phyloP scores from a whole-genome alignment of 2,113 vertebrate species.

The Spheniscus mendiculus region DNA sequence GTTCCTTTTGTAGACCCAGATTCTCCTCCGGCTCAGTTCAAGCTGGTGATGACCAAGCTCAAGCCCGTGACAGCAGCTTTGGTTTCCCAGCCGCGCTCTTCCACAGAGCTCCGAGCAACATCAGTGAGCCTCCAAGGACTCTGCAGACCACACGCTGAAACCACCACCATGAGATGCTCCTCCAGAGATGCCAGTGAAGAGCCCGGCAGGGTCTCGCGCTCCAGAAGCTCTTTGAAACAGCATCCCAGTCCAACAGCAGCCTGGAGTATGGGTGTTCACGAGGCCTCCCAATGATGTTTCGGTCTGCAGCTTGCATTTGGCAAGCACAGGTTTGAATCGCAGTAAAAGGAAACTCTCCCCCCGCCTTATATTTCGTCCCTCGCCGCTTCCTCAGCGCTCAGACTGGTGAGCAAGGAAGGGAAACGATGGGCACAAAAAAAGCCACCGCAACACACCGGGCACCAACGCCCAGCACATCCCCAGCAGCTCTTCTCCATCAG shows the following conservation, averaged over 20 bases:
- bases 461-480: background rate
- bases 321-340: background rate
- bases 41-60: background rate
- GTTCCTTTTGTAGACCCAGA: background rate
- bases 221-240: background rate
- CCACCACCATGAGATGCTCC: background rate
- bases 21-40: background rate
- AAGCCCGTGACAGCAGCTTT: background rate
- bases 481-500: background rate
- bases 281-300: rapidly evolving
- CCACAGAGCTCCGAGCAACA: background rate
- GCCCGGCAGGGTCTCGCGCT: rapidly evolving
- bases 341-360: background rate
- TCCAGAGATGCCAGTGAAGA: background rate
- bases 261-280: rapidly evolving
- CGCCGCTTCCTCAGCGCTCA: background rate
- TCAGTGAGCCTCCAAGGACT: background rate
- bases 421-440: background rate
- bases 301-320: background rate
- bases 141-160: background rate
- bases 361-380: rapidly evolving
- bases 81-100: background rate
- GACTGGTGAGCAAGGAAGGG: no score
- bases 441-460: background rate
- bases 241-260: background rate